Evolutionary conservation across 2,888 invertebrate genomes (phyloP).

Genomic region (Eupithecia subumbrata): DNA sequence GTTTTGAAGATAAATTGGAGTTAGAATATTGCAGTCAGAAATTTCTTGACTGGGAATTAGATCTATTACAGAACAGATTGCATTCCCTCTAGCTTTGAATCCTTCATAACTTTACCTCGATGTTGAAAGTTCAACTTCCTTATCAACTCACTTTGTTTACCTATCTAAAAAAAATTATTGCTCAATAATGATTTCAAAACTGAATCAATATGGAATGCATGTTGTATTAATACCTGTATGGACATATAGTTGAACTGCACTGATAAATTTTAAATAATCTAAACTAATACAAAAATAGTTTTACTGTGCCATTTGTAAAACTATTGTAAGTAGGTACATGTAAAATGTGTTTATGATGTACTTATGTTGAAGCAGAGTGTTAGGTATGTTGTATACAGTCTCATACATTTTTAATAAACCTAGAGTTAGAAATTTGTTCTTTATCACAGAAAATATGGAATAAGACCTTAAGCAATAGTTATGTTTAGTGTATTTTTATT

Average conservation of each 20-base stretch:
- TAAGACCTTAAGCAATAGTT: constrained; percentile 14
- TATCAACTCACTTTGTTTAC: not conserved
- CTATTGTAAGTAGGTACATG: not conserved
- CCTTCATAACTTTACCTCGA: not conserved
- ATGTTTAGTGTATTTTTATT: constrained; percentile 52
- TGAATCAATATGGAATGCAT: constrained; percentile 50
- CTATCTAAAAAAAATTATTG: not conserved
- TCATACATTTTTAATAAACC: constrained; percentile 28
- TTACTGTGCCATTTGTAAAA: not conserved
- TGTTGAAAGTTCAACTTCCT: not conserved
- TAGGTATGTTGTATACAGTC: constrained; percentile 9
- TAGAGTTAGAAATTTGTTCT: constrained; percentile 43
- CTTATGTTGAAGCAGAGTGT: constrained; percentile 6
- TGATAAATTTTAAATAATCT: not conserved
- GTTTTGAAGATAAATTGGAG: constrained; percentile 18
- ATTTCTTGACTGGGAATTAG: not conserved
- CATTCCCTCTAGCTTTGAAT: not conserved
- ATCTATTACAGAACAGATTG: not conserved
- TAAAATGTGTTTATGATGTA: not conserved
- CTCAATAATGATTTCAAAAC: constrained; percentile 29
- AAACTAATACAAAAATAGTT: not conserved
- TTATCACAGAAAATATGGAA: constrained; percentile 37
- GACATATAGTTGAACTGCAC: constrained; percentile 18
- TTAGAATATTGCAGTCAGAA: not conserved
- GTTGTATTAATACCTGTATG: constrained; percentile 40